Percentiles rank a stretch among this genome's conserved stretches.
Evolutionary conservation across 2,797 vertebrate species (phyloP).

Genomic region (Perodicticus potto): DNA sequence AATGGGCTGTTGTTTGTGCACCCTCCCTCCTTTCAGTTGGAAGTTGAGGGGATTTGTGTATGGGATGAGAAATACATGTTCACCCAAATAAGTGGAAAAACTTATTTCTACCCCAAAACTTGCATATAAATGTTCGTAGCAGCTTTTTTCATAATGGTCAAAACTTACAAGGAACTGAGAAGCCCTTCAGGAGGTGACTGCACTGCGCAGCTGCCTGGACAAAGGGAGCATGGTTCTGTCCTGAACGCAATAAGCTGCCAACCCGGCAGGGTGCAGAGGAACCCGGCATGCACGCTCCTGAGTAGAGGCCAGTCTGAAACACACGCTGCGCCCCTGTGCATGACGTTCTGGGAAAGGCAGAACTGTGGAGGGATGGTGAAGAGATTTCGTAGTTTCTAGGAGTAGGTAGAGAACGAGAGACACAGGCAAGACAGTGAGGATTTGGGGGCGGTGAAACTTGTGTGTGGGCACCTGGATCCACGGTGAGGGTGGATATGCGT

Average conservation of each 20-base stretch:
- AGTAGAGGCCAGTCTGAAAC: neutral
- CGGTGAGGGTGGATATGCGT: neutral
- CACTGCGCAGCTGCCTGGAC: no score
- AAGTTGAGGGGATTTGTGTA: neutral
- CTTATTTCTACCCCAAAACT: neutral
- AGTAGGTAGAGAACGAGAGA: neutral
- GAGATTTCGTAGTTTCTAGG: neutral
- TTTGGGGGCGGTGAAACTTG: neutral
- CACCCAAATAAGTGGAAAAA: conserved; percentile 39
- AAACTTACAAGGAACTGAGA: neutral
- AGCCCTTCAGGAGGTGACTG: neutral
- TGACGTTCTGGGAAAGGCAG: neutral
- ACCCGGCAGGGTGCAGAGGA: neutral
- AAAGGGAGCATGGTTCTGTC: neutral
- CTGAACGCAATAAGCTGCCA: neutral
- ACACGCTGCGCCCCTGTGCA: neutral
- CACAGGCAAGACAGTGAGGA: neutral
- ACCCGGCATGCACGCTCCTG: neutral
- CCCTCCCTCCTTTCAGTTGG: neutral
- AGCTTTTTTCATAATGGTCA: neutral
- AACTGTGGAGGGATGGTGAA: neutral
- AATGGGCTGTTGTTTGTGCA: neutral
- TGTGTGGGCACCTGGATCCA: no score
- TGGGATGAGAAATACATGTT: neutral
- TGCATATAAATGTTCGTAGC: neutral